These are phyloP conservation scores for Grammomys dolichurus DNA, from an alignment of 2,113 vertebrate genomes.

Conservation along the genomic window DNA sequence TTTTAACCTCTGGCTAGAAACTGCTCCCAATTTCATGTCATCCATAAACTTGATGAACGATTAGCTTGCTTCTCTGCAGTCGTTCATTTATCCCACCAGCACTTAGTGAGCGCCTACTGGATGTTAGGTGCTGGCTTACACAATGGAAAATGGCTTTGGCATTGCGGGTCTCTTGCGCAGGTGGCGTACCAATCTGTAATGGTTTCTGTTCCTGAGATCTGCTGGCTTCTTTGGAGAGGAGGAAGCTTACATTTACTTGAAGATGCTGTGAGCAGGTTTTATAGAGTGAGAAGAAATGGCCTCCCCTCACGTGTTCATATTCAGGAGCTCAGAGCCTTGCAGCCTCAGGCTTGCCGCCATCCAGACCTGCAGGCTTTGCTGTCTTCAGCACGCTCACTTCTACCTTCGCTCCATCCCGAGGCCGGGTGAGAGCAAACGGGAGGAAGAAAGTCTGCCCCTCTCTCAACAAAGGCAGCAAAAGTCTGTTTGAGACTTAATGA, in stretches of 20 bases:
- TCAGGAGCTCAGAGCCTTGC: not conserved
- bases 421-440: not conserved
- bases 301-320: not conserved
- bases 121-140: not conserved
- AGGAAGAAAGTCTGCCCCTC: not conserved
- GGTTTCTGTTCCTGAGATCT: not conserved
- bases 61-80: slow-evolving; percentile 70
- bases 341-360: not conserved
- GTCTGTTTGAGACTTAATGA: not conserved
- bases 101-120: slow-evolving; percentile 71
- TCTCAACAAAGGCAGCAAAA: not conserved
- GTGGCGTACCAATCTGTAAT: not conserved
- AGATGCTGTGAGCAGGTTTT: not conserved
- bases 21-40: slow-evolving; percentile 78
- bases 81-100: slow-evolving; percentile 59
- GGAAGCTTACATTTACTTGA: not conserved
- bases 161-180: too few species aligned
- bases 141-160: not conserved
- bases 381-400: not conserved
- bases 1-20: slow-evolving; percentile 81
- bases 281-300: not conserved
- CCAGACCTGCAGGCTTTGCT: not conserved
- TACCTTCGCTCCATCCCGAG: not conserved
- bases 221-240: not conserved
- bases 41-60: slow-evolving; percentile 80